Conservation (phyloP, 1,140 invertebrate genomes). For the Drosophila suzukii region DNA sequence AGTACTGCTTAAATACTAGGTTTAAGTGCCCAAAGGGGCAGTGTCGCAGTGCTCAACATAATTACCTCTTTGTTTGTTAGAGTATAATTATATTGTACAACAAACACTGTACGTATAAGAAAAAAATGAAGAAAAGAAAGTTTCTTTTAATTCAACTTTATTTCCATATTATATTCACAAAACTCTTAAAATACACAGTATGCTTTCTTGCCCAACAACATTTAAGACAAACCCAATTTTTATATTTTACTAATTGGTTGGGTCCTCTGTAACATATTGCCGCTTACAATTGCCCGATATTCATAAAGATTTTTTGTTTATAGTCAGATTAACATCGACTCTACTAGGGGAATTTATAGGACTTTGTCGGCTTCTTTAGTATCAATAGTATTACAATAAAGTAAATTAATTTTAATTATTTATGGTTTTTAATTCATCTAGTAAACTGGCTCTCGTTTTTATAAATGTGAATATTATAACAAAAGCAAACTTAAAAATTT, state of each 20-base stretch:
- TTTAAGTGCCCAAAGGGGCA: no score
- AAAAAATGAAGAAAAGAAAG: neutral
- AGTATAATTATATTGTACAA: no score
- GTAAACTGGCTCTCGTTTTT: slow-evolving; percentile 24
- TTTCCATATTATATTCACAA: slow-evolving; percentile 67
- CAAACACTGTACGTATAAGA: neutral
- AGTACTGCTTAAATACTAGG: no score
- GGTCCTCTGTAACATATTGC: slow-evolving; percentile 21
- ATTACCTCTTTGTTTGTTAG: no score
- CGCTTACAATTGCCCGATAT: slow-evolving; percentile 18
- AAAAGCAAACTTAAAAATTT: slow-evolving; percentile 1
- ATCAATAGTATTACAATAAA: slow-evolving; percentile 15
- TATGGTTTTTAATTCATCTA: slow-evolving; percentile 13
- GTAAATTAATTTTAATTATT: neutral
- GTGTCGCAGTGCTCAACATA: no score
- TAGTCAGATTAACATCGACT: slow-evolving; percentile 25
- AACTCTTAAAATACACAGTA: slow-evolving; percentile 56
- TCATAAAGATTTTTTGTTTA: slow-evolving; percentile 12
- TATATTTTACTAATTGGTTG: slow-evolving; percentile 24
- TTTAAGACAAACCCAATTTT: slow-evolving; percentile 54
- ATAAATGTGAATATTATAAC: neutral
- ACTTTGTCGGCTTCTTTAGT: slow-evolving; percentile 1
- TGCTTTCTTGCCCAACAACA: slow-evolving; percentile 57
- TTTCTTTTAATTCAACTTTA: slow-evolving; percentile 55
- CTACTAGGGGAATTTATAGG: slow-evolving; percentile 2